These are phyloP conservation scores for Magallana gigas DNA, from an alignment of 1,140 invertebrate genomes.

Conservation along the genomic window DNA sequence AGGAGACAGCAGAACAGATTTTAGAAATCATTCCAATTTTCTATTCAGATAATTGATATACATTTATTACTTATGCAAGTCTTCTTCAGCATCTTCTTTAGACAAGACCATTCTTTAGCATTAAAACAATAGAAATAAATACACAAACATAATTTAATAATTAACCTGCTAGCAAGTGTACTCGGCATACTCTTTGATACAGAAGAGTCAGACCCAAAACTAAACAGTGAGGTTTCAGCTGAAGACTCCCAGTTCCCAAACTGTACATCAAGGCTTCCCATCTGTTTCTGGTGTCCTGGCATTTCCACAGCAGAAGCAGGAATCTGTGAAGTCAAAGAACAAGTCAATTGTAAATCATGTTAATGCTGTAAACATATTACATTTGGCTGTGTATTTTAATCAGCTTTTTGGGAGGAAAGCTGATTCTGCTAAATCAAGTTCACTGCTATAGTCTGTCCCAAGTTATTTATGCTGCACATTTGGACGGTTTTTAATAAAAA, in stretches of 20 bases:
- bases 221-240: constrained; percentile 79
- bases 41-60: neutral
- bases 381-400: too few relatives aligned
- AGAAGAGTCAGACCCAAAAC: constrained; percentile 69
- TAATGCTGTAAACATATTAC: neutral
- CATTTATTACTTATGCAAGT: neutral
- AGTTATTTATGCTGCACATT: too few relatives aligned
- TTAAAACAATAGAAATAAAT: neutral
- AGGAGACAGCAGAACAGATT: neutral
- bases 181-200: constrained; percentile 56
- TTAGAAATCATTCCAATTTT: too few relatives aligned
- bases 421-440: too few relatives aligned
- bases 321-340: constrained; percentile 82
- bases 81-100: neutral
- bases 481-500: too few relatives aligned
- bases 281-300: constrained; percentile 90
- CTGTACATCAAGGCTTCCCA: constrained; percentile 91
- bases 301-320: constrained; percentile 96
- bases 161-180: constrained; percentile 62
- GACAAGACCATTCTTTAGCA: neutral
- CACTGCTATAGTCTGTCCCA: too few relatives aligned
- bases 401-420: too few relatives aligned
- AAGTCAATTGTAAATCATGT: constrained; percentile 29
- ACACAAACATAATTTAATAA: neutral
- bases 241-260: constrained; percentile 95